Conservation (phyloP, 1,140 invertebrate species). For the Hestina assimilis region DNA sequence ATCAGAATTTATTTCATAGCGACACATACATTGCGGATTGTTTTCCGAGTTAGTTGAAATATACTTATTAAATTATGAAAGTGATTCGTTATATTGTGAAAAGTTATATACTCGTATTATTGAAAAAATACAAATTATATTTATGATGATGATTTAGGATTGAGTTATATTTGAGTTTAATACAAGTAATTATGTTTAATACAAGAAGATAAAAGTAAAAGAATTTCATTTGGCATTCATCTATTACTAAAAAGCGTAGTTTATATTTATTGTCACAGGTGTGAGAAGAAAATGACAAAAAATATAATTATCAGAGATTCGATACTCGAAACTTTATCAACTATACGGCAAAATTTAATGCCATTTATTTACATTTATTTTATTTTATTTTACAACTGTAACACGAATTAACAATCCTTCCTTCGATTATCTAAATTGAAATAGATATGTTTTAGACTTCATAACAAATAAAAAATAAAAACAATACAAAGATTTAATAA, state of each 20-base stretch:
- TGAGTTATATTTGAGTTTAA: neutral
- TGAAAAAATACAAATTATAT: too few relatives aligned
- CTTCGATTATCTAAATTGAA: slow-evolving; percentile 49
- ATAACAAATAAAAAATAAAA: slow-evolving; percentile 7
- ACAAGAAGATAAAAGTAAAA: slow-evolving; percentile 3
- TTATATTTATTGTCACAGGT: slow-evolving; percentile 76
- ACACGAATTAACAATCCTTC: slow-evolving; percentile 56
- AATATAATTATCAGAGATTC: slow-evolving; percentile 46
- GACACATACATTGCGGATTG: too few relatives aligned
- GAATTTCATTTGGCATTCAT: slow-evolving; percentile 55
- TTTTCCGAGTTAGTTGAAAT: too few relatives aligned
- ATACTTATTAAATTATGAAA: too few relatives aligned
- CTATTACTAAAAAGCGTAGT: slow-evolving; percentile 73
- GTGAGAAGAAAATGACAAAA: slow-evolving; percentile 61
- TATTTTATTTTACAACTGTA: slow-evolving; percentile 52
- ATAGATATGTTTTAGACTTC: slow-evolving; percentile 69
- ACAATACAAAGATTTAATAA: neutral
- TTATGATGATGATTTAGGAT: too few relatives aligned
- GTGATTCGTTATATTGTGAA: too few relatives aligned
- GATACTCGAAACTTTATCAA: slow-evolving; percentile 37
- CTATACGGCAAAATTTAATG: slow-evolving; percentile 38
- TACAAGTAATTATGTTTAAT: too few relatives aligned
- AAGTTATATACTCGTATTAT: too few relatives aligned
- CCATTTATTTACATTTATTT: slow-evolving; percentile 55
- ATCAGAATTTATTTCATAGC: too few relatives aligned